Conservation (phyloP, 2,113 vertebrate species). For the Stegostoma tigrinum region DNA sequence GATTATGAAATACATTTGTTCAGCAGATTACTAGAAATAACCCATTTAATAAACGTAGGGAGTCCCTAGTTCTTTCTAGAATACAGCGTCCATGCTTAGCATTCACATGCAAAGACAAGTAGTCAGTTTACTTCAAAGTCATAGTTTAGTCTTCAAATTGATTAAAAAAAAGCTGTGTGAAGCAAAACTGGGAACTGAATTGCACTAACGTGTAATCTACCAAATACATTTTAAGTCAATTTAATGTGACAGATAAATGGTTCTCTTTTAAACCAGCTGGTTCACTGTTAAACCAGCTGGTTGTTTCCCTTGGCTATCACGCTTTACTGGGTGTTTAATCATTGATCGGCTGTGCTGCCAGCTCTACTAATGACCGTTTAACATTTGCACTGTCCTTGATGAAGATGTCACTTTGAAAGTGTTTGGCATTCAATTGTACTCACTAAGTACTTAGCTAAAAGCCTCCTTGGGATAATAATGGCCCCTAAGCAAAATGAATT, state of each 20-base stretch:
- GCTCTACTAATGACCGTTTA: slow-evolving; percentile 29
- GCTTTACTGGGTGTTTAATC: slow-evolving; percentile 34
- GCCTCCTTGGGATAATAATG: slow-evolving; percentile 19
- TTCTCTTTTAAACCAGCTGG: slow-evolving; percentile 1
- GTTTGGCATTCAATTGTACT: slow-evolving; percentile 26
- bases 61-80: not conserved
- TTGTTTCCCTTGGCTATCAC: not conserved
- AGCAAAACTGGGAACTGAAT: not conserved
- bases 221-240: slow-evolving; percentile 24
- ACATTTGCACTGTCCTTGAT: slow-evolving; percentile 32
- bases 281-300: slow-evolving; percentile 15
- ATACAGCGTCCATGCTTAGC: not conserved
- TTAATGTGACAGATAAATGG: slow-evolving; percentile 28
- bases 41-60: not conserved
- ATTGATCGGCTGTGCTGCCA: slow-evolving; percentile 18
- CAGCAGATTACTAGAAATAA: not conserved
- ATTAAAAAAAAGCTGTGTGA: not conserved
- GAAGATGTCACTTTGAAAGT: slow-evolving; percentile 31
- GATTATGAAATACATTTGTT: not conserved
- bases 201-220: not conserved
- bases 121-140: not conserved
- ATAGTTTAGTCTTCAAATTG: slow-evolving; percentile 11
- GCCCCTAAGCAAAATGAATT: slow-evolving; percentile 4
- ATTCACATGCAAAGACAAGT: not conserved
- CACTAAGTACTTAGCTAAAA: slow-evolving; percentile 24